These are phyloP conservation scores for Chlorocebus sabaeus DNA, from an alignment of 2,113 vertebrate genomes.

Conservation along the genomic window DNA sequence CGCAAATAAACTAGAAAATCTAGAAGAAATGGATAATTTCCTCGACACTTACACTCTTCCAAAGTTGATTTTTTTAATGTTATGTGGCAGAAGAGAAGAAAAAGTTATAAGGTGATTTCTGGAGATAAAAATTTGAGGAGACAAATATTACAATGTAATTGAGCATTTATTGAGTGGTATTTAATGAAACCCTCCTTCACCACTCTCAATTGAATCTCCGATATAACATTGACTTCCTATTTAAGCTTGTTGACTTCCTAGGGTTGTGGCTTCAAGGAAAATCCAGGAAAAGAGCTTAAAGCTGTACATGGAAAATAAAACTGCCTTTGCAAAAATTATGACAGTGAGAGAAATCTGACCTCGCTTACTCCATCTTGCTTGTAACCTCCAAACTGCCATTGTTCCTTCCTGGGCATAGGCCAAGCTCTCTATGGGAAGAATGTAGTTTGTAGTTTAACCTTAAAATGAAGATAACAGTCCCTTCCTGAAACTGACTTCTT, in stretches of 20 bases:
- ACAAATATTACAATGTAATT: background rate
- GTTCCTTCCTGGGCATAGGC: too few species aligned
- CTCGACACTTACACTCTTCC: too few species aligned
- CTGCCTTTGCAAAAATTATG: too few species aligned
- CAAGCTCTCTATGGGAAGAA: too few species aligned
- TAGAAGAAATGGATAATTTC: too few species aligned
- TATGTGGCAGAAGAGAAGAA: background rate
- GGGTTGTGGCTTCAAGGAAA: background rate
- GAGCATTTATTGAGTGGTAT: background rate
- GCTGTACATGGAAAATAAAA: background rate
- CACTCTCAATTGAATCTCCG: background rate
- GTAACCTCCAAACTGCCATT: too few species aligned
- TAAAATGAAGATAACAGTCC: too few species aligned
- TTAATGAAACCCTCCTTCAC: background rate
- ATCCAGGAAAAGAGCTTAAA: background rate
- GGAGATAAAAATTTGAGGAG: background rate
- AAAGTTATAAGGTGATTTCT: background rate
- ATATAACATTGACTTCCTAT: background rate
- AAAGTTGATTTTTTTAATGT: background rate
- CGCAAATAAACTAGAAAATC: too few species aligned
- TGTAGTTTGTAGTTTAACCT: too few species aligned
- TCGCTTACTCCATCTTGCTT: too few species aligned
- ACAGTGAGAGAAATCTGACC: too few species aligned
- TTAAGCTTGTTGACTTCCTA: background rate
- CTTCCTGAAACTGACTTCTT: too few species aligned